Evolutionary conservation across 1,140 invertebrate species (phyloP).

Genomic region (Drosophila eugracilis): DNA sequence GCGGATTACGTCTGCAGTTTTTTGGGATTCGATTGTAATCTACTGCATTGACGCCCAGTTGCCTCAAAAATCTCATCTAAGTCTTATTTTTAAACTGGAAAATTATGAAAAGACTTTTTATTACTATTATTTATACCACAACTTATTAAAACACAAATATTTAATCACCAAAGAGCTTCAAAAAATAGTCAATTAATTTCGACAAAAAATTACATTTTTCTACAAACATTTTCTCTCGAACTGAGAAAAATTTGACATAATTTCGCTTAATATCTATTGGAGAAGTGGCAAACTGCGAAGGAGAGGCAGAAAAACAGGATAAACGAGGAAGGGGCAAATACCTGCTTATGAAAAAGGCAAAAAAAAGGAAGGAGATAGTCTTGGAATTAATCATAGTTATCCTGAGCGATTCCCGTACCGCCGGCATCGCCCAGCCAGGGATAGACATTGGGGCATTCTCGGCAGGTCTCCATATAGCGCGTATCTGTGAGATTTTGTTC

Average conservation of each 20-base stretch:
- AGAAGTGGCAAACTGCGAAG: conserved; percentile 2
- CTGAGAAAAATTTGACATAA: conserved; percentile 72
- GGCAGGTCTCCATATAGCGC: conserved; percentile 95
- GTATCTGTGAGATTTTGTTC: conserved; percentile 91
- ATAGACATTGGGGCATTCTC: conserved; percentile 91
- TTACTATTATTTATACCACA: conserved; percentile 65
- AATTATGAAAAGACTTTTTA: too few relatives aligned
- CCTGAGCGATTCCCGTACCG: conserved; percentile 91
- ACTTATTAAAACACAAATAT: not conserved
- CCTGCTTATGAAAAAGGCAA: conserved; percentile 2
- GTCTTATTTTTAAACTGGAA: too few relatives aligned
- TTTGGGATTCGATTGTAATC: too few relatives aligned
- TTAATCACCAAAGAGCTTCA: not conserved
- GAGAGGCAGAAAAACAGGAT: not conserved
- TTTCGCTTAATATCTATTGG: conserved; percentile 64
- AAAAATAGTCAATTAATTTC: conserved; percentile 66
- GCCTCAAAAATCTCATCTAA: too few relatives aligned
- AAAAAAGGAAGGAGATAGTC: conserved; percentile 81
- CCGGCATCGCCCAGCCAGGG: conserved; percentile 90
- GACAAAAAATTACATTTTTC: conserved; percentile 48
- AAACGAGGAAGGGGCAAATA: conserved; percentile 6
- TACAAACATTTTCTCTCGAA: conserved; percentile 47
- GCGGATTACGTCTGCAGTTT: conserved; percentile 1
- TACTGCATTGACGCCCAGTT: too few relatives aligned
- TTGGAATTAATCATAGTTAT: too few relatives aligned